A percentile compares a stretch with the other conserved stretches of the same genome.
Evolutionary conservation across 2,797 vertebrate species (phyloP).

Genomic region (Etheostoma nigrum): DNA sequence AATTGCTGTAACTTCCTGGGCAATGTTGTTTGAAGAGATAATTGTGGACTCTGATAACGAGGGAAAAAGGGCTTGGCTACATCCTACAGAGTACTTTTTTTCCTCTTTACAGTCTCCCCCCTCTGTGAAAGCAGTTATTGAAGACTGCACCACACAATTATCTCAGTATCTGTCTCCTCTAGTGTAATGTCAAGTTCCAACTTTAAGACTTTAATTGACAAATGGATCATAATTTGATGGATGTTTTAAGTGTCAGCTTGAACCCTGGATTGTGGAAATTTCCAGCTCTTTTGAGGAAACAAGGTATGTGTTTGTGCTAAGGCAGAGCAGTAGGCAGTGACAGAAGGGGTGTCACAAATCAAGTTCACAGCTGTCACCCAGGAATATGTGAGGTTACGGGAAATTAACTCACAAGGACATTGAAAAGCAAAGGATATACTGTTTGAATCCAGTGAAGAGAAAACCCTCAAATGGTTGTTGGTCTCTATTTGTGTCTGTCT

Average conservation of each 20-base stretch:
- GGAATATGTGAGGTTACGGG: slow-evolving; percentile 21
- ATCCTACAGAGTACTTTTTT: slow-evolving; percentile 63
- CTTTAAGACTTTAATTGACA: slow-evolving; percentile 64
- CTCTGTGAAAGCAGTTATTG: slow-evolving; percentile 72
- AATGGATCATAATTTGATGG: slow-evolving; percentile 65
- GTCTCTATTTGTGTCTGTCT: neutral
- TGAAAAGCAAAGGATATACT: slow-evolving; percentile 5
- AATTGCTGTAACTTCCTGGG: slow-evolving; percentile 77
- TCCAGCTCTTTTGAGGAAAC: slow-evolving; percentile 53
- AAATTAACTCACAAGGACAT: slow-evolving; percentile 20
- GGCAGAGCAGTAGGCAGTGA: slow-evolving; percentile 20
- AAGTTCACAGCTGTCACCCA: slow-evolving; percentile 31
- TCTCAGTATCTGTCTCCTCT: slow-evolving; percentile 60
- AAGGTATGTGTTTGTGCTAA: slow-evolving; percentile 55
- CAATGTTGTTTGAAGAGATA: slow-evolving; percentile 80
- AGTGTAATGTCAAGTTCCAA: slow-evolving; percentile 41
- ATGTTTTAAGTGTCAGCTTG: slow-evolving; percentile 51
- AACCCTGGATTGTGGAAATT: slow-evolving; percentile 57
- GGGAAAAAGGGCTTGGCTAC: slow-evolving; percentile 76
- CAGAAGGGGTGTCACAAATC: slow-evolving; percentile 33
- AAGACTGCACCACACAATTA: slow-evolving; percentile 67
- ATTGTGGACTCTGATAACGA: slow-evolving; percentile 80
- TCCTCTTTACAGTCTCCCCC: slow-evolving; percentile 37
- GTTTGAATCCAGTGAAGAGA: slow-evolving; percentile 26
- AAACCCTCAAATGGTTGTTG: neutral